Base-by-base conservation (phyloP, 2,797 vertebrate genomes). In the Spea hammondii region DNA sequence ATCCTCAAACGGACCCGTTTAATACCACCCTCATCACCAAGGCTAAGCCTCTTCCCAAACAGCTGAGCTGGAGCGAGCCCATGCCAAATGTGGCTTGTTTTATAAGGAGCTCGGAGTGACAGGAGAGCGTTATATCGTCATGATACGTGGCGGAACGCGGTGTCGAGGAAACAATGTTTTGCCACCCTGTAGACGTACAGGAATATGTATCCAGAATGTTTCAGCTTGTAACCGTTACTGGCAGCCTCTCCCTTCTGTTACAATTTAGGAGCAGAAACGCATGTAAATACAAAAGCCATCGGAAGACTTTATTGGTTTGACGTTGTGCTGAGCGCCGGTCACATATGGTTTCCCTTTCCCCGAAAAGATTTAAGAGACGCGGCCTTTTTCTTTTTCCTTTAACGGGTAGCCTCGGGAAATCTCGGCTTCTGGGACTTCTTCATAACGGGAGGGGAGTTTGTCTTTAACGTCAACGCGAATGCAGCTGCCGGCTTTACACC, bases 1-100 rank as follows among this genome's bases (percentile, higher is more conserved):
- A 66, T 78, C 62, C 77, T 57, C 70, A 6, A 57, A 65, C 69
- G 45, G 67, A 55, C 66, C 60, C 60, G 47, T 32, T 78, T 78
- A 70, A 64, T 77, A 65, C 62, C 57, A 65, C 51, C 62, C 57
- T 78, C 72, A 78, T 72, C 69, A 72, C 51, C 62, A 72, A 78
- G 62, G 67, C 65, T 65, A 65, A 77, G 68, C 67, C 51, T 44
- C 55, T 68, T 57, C 68, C 45, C 45, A 67, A 55, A 57, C 76
- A 77, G 76, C 76, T 77, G 67, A 55, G 67, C 50, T 51, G 57
- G 55, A 53, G 64, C 48, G 44, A 46, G 46, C 6, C 55, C 8
- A 5, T 54, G 67, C 76, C 67, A 64, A 53, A 51, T 70, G 62
- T 67, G 13, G 11, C 67, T 53, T 77, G 32, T 77, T 69, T 51